Conservation (phyloP, 2,797 vertebrate genomes). For the Phoeniculus purpureus region DNA sequence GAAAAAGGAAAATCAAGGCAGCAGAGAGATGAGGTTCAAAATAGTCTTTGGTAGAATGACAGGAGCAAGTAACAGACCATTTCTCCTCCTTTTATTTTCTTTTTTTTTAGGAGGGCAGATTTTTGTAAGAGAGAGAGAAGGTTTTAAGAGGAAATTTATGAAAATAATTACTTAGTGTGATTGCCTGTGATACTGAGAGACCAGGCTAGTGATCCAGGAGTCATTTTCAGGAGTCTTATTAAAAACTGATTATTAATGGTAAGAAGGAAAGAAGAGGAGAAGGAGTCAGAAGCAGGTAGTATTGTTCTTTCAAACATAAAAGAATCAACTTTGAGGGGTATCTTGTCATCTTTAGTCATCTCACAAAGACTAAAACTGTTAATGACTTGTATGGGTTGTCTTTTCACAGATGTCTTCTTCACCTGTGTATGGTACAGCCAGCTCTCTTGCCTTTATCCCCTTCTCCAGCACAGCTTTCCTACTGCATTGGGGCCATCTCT, state of each 20-base stretch:
- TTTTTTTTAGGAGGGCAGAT: neutral
- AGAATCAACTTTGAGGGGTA: neutral
- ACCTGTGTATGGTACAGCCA: neutral
- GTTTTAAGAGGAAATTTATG: neutral
- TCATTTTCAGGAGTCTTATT: neutral
- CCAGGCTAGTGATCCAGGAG: neutral
- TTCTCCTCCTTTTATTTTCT: neutral
- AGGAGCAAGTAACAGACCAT: neutral
- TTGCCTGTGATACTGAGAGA: neutral
- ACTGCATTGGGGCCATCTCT: neutral
- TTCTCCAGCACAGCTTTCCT: neutral
- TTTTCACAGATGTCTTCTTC: neutral
- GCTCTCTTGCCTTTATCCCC: neutral
- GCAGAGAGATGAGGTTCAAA: neutral
- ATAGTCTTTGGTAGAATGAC: neutral
- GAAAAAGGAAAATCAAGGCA: conserved; percentile 18
- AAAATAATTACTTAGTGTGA: neutral
- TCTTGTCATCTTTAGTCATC: neutral
- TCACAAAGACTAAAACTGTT: neutral
- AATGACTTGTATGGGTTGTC: neutral
- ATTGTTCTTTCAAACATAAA: neutral
- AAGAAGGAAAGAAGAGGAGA: neutral
- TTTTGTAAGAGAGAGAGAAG: neutral
- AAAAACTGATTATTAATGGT: too few relatives aligned
- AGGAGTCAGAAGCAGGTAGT: neutral